Evolutionary conservation across 2,888 invertebrate genomes (phyloP), one percentile per base, ranked within the genome.

Genomic region (Steinernema carpocapsae): DNA sequence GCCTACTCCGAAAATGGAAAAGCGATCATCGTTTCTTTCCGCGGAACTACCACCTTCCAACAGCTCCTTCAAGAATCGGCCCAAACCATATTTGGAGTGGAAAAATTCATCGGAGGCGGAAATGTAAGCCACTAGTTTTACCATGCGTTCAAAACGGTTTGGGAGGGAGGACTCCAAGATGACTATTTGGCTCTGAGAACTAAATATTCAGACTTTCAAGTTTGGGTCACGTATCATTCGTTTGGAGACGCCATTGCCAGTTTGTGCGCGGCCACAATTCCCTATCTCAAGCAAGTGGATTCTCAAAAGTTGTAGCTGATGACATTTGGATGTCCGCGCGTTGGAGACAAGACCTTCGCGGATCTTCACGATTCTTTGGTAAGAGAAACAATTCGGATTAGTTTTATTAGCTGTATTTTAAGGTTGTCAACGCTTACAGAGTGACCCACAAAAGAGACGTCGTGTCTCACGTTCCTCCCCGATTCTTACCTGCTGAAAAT

Each of bases 321-420:
- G 52, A 85, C 84, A 17, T 82, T 81, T 59, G 84, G 84, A n/a
- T 82, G 84, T 71, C 84, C 84, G n/a, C 74, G 84, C 24, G 82
- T 82, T 3, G 85, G 85, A 43, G 79, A 82, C 72, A 74, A 74
- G 22, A 73, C 71, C 7, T 84, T 74, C 52, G 82, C 84, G 10
- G 73, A 73, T 17, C 78, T 77, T 6, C 80, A 82, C 72, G 81
- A 82, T 72, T 29, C 14, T n/a, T 78, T 79, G 73, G 71, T 78
- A 59, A 43, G 48, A n/a, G n/a, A n/a, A n/a, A n/a, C n/a, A n/a
- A n/a, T 6, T 42, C 59, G 14, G 29, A 56, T 0, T 6, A 51
- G n/a, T 6, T 19, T 51, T 51, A 6, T 51, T 19, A 56, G 56
- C 26, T 56, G 10, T 4, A 19, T 4, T 56, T 80, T 46, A 37